Percentiles rank a stretch among this genome's conserved stretches.
phyloP scores from a whole-genome alignment of 2,797 vertebrate genomes.

The Molossus alvarezi region DNA sequence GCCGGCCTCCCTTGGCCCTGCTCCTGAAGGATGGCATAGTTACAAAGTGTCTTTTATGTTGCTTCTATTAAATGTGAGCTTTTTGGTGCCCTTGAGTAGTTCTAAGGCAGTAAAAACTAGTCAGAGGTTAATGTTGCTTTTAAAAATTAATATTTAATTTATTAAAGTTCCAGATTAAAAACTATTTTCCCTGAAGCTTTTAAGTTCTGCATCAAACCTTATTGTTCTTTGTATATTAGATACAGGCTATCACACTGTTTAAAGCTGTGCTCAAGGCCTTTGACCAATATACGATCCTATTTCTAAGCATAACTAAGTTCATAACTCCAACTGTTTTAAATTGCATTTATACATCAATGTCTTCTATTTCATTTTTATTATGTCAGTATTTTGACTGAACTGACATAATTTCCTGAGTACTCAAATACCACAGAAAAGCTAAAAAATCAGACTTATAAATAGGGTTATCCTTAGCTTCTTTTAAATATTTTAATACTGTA shows the following conservation, averaged over 20 bases:
- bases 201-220: constrained; percentile 45
- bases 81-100: constrained; percentile 1
- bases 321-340: constrained; percentile 57
- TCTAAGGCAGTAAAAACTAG: constrained; percentile 54
- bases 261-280: constrained; percentile 34
- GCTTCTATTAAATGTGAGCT: constrained; percentile 54
- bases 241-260: not conserved
- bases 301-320: constrained; percentile 55
- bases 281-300: not conserved
- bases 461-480: constrained; percentile 13
- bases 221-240: not conserved
- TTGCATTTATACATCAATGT: constrained; percentile 53
- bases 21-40: not conserved
- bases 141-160: constrained; percentile 78
- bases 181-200: constrained; percentile 48
- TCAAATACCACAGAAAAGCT: constrained; percentile 5
- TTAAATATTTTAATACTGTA: not conserved
- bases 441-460: constrained; percentile 41
- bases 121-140: constrained; percentile 67
- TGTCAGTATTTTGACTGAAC: constrained; percentile 35
- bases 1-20: not conserved
- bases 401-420: not conserved
- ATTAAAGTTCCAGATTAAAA: constrained; percentile 68
- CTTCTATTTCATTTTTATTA: constrained; percentile 21
- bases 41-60: constrained; percentile 54